Conservation (phyloP, 2,888 invertebrate genomes). For the Chouioia cunea region DNA sequence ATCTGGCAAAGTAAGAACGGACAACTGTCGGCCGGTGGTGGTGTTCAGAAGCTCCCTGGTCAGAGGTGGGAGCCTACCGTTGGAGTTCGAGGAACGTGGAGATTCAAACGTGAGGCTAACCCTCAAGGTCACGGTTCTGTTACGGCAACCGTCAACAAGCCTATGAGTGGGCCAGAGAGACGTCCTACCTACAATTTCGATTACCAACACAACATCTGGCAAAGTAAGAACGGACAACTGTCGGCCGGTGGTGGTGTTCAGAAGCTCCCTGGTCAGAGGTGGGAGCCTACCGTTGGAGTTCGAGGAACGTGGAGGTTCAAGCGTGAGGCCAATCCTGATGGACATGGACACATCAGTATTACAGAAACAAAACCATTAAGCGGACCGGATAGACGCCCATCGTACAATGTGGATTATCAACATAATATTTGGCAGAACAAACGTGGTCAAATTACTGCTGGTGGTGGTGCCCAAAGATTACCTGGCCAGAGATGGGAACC, state of each 20-base stretch:
- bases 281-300: slow-evolving; percentile 49
- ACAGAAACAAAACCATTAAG: no score
- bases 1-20: slow-evolving; percentile 48
- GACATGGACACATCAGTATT: no score
- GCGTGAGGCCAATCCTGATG: background rate
- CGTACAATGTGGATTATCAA: no score
- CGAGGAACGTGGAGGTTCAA: slow-evolving; percentile 45
- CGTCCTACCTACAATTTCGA: slow-evolving; percentile 49
- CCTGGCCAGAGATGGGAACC: no score
- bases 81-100: slow-evolving; percentile 49
- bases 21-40: slow-evolving; percentile 46
- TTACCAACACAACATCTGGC: slow-evolving; percentile 50
- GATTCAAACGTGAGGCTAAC: slow-evolving; percentile 43
- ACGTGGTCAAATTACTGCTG: no score
- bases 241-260: slow-evolving; percentile 48
- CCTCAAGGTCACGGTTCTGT: slow-evolving; percentile 48
- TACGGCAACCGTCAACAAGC: slow-evolving; percentile 44
- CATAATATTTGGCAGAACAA: no score
- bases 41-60: slow-evolving; percentile 47
- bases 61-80: slow-evolving; percentile 42
- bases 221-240: slow-evolving; percentile 49
- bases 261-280: slow-evolving; percentile 47
- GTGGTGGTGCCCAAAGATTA: no score
- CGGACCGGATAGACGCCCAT: no score
- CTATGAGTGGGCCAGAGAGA: slow-evolving; percentile 47